Evolutionary conservation across 2,797 vertebrate genomes (phyloP).

Genomic region (Pantherophis vulpinus): DNA sequence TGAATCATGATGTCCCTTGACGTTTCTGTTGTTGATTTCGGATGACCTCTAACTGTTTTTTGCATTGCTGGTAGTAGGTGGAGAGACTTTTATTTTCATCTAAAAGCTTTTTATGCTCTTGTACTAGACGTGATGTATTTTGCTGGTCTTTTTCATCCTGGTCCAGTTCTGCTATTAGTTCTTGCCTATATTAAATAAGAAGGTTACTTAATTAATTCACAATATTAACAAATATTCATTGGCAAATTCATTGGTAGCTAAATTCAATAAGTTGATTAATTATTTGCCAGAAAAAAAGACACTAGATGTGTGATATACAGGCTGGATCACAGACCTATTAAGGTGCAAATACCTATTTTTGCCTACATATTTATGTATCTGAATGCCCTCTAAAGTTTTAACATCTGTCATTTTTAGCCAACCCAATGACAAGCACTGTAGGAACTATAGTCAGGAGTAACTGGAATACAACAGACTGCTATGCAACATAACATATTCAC

Average conservation of each 20-base stretch:
- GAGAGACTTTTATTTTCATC: conserved; percentile 99
- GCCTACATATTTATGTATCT: not conserved
- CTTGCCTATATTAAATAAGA: conserved; percentile 77
- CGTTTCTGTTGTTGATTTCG: conserved; percentile 97
- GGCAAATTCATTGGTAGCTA: not conserved
- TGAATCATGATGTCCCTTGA: conserved; percentile 95
- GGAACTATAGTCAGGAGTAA: not conserved
- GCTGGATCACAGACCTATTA: not conserved
- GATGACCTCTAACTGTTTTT: conserved; percentile 98
- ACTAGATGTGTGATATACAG: not conserved
- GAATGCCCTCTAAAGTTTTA: not conserved
- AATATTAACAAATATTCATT: not conserved
- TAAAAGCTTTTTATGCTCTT: conserved; percentile 98
- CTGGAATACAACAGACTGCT: not conserved
- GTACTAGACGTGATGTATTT: conserved; percentile 96
- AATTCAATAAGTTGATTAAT: not conserved
- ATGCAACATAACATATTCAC: not conserved
- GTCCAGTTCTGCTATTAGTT: conserved; percentile 97
- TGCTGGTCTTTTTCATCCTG: conserved; percentile 99
- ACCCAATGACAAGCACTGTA: not conserved
- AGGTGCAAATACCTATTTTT: not conserved
- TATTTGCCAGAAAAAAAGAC: not conserved
- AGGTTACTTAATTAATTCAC: not conserved
- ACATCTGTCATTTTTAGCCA: not conserved
- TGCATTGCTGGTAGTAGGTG: conserved; percentile 98